Evolutionary conservation across 2,797 vertebrate genomes (phyloP).

Genomic region (Alectoris magna): DNA sequence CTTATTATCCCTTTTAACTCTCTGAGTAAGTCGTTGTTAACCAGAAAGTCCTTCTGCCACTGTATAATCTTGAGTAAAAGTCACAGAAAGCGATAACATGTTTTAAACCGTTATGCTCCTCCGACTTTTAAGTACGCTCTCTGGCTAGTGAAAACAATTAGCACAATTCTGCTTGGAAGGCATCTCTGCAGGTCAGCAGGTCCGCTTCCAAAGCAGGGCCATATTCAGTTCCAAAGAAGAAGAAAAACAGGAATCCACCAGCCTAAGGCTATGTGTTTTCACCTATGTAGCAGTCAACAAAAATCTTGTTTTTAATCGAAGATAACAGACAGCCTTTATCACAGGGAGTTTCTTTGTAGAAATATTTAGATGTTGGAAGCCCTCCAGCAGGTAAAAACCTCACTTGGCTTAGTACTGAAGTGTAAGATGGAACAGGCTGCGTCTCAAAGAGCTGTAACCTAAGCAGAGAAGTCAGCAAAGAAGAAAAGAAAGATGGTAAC

Average conservation of each 20-base stretch:
- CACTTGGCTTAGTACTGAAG: background rate
- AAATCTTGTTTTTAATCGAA: background rate
- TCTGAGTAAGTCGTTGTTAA: background rate
- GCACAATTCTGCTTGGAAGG: background rate
- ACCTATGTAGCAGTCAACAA: background rate
- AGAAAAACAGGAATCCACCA: background rate
- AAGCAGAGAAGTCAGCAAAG: background rate
- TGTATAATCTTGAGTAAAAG: background rate
- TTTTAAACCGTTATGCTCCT: background rate
- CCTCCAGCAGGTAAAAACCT: background rate
- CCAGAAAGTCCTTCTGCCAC: background rate
- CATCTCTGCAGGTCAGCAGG: background rate
- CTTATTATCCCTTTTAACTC: slow-evolving; percentile 6
- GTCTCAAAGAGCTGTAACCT: background rate
- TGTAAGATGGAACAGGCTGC: background rate
- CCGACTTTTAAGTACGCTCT: background rate
- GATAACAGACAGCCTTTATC: background rate
- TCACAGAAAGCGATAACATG: background rate
- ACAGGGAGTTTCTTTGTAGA: background rate
- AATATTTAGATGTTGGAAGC: background rate
- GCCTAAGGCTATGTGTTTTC: background rate
- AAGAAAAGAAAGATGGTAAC: background rate
- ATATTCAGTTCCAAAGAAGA: background rate
- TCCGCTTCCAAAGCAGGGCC: background rate
- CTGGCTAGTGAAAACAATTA: background rate